These are phyloP conservation scores for Pharmacophagus antenor DNA, from an alignment of 2,888 invertebrate species.

Conservation along the genomic window DNA sequence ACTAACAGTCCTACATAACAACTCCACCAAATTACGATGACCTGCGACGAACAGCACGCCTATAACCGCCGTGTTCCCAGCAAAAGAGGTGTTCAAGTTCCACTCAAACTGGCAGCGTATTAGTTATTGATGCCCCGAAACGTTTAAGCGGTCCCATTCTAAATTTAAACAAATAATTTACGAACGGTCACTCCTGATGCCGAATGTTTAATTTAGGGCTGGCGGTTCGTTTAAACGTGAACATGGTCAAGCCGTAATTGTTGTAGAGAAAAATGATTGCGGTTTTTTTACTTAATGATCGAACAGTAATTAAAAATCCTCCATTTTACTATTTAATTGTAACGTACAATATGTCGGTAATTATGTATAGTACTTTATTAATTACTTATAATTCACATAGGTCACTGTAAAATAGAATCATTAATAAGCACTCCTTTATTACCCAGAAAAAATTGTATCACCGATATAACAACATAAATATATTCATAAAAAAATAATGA, in stretches of 20 bases:
- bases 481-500: not conserved
- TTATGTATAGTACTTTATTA: too few species aligned
- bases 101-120: slow-evolving; percentile 49
- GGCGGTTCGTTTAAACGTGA: slow-evolving; percentile 14
- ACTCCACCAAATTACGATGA: slow-evolving; percentile 50
- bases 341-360: too few species aligned
- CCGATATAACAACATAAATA: too few species aligned
- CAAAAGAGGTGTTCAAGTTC: slow-evolving; percentile 40
- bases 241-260: too few species aligned
- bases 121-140: slow-evolving; percentile 79
- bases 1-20: slow-evolving; percentile 65
- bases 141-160: slow-evolving; percentile 77
- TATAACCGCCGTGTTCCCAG: slow-evolving; percentile 20
- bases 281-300: too few species aligned
- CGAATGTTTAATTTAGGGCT: slow-evolving; percentile 34
- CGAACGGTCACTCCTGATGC: slow-evolving; percentile 73
- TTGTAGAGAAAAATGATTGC: too few species aligned
- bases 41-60: slow-evolving; percentile 29
- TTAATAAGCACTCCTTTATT: too few species aligned
- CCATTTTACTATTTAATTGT: too few species aligned
- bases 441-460: too few species aligned
- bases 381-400: too few species aligned
- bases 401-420: too few species aligned
- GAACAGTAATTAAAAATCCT: too few species aligned
- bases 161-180: slow-evolving; percentile 81